These are phyloP conservation scores for Pseudorhiza aurosa DNA, from an alignment of 30 jellyfish, hydroid and myxozoan genomes.

Conservation along the genomic window DNA sequence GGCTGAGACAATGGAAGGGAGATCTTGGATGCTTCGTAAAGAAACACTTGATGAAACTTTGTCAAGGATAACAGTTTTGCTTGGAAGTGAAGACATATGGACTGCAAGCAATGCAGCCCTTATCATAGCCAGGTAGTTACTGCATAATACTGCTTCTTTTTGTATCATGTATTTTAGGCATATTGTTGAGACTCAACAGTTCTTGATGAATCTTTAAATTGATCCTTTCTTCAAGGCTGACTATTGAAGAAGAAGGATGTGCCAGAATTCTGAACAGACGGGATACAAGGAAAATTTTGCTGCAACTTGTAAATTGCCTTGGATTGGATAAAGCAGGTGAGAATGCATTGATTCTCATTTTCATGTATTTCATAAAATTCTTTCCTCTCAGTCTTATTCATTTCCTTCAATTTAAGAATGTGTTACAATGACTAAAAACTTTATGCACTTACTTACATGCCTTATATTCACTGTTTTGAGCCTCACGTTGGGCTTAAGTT, in stretches of 20 bases:
- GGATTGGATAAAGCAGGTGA: constrained; percentile 71
- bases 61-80: constrained; percentile 29
- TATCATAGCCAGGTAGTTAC: constrained; percentile 67
- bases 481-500: too few species aligned
- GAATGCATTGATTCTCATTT: neutral
- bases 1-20: constrained; percentile 84
- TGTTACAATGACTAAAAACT: too few species aligned
- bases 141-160: neutral
- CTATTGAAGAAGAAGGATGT: constrained; percentile 96
- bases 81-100: constrained; percentile 54
- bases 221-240: constrained; percentile 69
- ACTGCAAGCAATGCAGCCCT: constrained; percentile 83
- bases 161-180: too few species aligned
- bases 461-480: too few species aligned
- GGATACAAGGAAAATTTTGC: constrained; percentile 62
- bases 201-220: too few species aligned
- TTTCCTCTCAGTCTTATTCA: too few species aligned
- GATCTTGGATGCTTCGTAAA: constrained; percentile 85
- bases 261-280: constrained; percentile 87
- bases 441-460: too few species aligned
- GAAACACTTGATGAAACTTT: constrained; percentile 66
- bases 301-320: constrained; percentile 72
- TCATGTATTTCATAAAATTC: neutral
- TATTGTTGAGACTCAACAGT: too few species aligned
- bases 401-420: too few species aligned